Base-by-base conservation (phyloP, 2,797 vertebrate genomes). In the Moxostoma hubbsi region DNA sequence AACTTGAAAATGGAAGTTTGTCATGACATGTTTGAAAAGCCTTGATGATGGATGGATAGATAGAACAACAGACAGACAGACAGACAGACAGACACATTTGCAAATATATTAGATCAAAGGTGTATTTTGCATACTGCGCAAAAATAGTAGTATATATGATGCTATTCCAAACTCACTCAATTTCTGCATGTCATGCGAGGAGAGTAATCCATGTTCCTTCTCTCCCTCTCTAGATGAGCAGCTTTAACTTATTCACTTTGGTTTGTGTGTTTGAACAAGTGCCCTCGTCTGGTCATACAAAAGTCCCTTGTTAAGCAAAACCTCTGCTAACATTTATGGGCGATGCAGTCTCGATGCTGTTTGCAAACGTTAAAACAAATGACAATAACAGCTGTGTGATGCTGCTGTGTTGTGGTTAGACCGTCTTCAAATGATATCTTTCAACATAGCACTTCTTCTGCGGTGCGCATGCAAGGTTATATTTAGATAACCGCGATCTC, bases 291-390 rank as follows among this genome's bases (percentile, higher is more conserved):
- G 1, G 86, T 85, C 84, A 66, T 16, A 72, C 83, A 85, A 85
- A 87, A 84, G 59, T 82, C 79, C 85, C 84, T 70, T 82, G 73
- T 83, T 86, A 86, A 86, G 86, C 81, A 87, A 85, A 89, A 85
- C 70, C 86, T 89, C 86, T 79, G 85, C 75, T 82, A 75, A 79
- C 7, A 2, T 84, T 87, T 76, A 85, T 81, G 84, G 88, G 69
- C 13, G 75, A 75, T 83, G 86, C 0, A 15, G 85, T 79, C 83
- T 13, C 72, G 69, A 82, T 82, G 0, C 0, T 78, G 63, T 90
- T 90, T 90, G 82, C 83, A 86, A 81, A 55, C 80, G 80, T 72
- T 85, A 83, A 78, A 87, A 87, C 65, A 85, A 86, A 85, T 90
- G 80, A 85, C 75, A 85, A 84, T 79, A 82, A 70, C 83, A 83